These are phyloP conservation scores for Halocaridina rubra DNA, from an alignment of 2,888 invertebrate genomes.

Conservation along the genomic window DNA sequence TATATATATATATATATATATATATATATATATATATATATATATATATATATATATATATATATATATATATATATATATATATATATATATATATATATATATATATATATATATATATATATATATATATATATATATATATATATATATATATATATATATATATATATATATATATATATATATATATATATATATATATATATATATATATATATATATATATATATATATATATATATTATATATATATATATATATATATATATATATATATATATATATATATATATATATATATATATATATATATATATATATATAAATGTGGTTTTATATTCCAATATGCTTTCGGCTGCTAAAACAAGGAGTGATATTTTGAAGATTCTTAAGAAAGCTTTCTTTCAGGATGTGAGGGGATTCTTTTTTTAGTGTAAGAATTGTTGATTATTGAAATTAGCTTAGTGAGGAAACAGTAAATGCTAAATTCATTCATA, in stretches of 20 bases:
- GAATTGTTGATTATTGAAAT: no score
- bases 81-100: background rate
- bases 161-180: background rate
- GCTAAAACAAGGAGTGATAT: no score
- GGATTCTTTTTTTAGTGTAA: no score
- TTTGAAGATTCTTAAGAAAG: no score
- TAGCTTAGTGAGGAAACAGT: no score
- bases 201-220: background rate
- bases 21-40: background rate
- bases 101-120: background rate
- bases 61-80: background rate
- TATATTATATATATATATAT: background rate
- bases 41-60: background rate
- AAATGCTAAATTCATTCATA: no score
- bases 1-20: background rate
- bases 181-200: background rate
- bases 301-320: background rate
- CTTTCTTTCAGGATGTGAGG: no score
- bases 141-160: background rate
- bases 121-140: background rate
- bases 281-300: background rate
- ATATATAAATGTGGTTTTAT: background rate
- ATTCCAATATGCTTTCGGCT: no score
- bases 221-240: constrained; percentile 10
- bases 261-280: background rate